Conservation (phyloP, 2,797 vertebrate genomes). For the Mormyrops attenuatus region DNA sequence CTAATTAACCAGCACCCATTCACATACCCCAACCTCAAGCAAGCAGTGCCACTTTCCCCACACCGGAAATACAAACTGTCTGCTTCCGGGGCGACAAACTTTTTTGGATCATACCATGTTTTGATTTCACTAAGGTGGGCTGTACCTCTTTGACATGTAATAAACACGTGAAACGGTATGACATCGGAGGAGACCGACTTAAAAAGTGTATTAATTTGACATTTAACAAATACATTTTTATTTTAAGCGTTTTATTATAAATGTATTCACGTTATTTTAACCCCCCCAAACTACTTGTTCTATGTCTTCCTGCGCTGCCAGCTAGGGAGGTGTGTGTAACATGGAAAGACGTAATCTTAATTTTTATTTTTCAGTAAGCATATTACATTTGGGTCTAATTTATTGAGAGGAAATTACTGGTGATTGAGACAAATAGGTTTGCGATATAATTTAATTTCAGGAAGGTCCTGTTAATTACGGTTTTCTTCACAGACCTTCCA, state of each 20-base stretch:
- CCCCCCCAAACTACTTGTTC: no score
- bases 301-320: neutral
- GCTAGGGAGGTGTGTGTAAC: neutral
- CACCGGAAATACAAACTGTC: slow-evolving; percentile 24
- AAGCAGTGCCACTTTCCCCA: slow-evolving; percentile 30
- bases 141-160: neutral
- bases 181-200: neutral
- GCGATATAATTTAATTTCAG: neutral
- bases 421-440: neutral
- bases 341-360: neutral
- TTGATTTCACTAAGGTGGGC: neutral
- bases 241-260: neutral
- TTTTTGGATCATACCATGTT: neutral
- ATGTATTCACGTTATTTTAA: neutral
- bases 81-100: slow-evolving; percentile 36
- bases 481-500: neutral
- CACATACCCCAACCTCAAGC: slow-evolving; percentile 2
- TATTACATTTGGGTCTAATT: neutral
- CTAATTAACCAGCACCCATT: slow-evolving; percentile 16
- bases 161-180: neutral
- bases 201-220: neutral
- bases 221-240: neutral
- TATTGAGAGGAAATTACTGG: neutral
- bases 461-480: neutral
- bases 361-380: neutral